A percentile compares a stretch with the other conserved stretches of the same genome.
Evolutionary conservation across 2,888 invertebrate genomes (phyloP).

Genomic region (Perizoma affinitatum): DNA sequence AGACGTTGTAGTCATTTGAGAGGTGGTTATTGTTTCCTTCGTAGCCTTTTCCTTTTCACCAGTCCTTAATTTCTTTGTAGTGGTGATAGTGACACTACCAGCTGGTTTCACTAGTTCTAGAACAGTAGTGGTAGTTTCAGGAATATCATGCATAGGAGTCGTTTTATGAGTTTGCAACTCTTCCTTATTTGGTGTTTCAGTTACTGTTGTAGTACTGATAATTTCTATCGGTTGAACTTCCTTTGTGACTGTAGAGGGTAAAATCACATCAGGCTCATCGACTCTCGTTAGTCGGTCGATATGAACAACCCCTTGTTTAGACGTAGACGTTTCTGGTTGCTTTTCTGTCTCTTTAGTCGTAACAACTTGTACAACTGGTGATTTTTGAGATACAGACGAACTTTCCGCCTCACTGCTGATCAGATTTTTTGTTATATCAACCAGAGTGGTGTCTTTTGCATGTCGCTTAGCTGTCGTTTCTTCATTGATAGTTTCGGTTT

Average conservation of each 20-base stretch:
- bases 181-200: constrained; percentile 19
- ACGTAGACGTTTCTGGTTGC: constrained; percentile 10
- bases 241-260: constrained; percentile 20
- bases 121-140: constrained; percentile 12
- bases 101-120: constrained; percentile 24
- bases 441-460: constrained; percentile 24
- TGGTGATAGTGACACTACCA: constrained; percentile 24
- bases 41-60: constrained; percentile 18
- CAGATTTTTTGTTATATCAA: constrained; percentile 38
- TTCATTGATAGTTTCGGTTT: constrained; percentile 25
- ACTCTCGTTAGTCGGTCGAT: constrained; percentile 24
- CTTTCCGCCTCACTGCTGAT: constrained; percentile 45
- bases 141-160: constrained; percentile 14
- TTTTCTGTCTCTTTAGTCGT: constrained; percentile 6
- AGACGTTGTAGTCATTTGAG: constrained; percentile 29
- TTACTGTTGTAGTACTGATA: constrained; percentile 19
- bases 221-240: constrained; percentile 22
- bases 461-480: neutral
- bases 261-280: constrained; percentile 26
- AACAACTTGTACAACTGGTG: constrained; percentile 5
- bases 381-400: constrained; percentile 20
- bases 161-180: constrained; percentile 13
- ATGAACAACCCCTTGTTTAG: constrained; percentile 19
- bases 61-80: constrained; percentile 23
- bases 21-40: constrained; percentile 29